Conservation (phyloP, 2,797 vertebrate genomes). For the Siniperca scherzeri region DNA sequence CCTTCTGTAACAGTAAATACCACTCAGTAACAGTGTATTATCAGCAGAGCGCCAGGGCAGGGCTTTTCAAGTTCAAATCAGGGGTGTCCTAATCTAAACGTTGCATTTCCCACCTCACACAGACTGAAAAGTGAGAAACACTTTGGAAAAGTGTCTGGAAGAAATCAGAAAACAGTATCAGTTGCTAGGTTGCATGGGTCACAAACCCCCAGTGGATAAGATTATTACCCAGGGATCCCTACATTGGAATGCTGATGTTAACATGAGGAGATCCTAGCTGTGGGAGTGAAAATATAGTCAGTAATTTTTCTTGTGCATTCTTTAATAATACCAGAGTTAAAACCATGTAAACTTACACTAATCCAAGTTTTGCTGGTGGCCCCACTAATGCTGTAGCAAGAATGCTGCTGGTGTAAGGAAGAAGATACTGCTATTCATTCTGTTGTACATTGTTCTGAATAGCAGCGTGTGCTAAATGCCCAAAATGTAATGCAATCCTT, state of each 20-base stretch:
- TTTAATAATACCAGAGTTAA: neutral
- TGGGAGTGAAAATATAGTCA: neutral
- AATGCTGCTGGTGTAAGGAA: neutral
- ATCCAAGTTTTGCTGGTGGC: neutral
- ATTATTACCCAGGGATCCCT: neutral
- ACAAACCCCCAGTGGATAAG: neutral
- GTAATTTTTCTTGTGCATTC: neutral
- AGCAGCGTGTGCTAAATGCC: neutral
- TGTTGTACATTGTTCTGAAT: too few species aligned
- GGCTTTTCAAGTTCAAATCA: slow-evolving; percentile 14
- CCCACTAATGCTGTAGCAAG: neutral
- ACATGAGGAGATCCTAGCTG: neutral
- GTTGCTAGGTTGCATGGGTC: slow-evolving; percentile 11
- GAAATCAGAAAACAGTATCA: slow-evolving; percentile 9
- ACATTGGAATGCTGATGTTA: slow-evolving; percentile 8
- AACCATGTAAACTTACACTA: neutral
- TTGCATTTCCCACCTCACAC: neutral
- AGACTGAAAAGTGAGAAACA: slow-evolving; percentile 1
- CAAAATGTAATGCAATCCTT: neutral
- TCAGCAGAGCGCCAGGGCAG: slow-evolving; percentile 18
- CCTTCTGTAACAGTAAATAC: slow-evolving; percentile 37
- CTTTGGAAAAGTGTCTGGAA: slow-evolving; percentile 18
- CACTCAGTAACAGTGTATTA: slow-evolving; percentile 24
- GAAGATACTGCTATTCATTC: neutral
- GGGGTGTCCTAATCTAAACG: neutral